Evolutionary conservation across 2,888 invertebrate genomes (phyloP), one percentile per base, ranked within the genome.

Genomic region (Xanthorhoe spadicearia): DNA sequence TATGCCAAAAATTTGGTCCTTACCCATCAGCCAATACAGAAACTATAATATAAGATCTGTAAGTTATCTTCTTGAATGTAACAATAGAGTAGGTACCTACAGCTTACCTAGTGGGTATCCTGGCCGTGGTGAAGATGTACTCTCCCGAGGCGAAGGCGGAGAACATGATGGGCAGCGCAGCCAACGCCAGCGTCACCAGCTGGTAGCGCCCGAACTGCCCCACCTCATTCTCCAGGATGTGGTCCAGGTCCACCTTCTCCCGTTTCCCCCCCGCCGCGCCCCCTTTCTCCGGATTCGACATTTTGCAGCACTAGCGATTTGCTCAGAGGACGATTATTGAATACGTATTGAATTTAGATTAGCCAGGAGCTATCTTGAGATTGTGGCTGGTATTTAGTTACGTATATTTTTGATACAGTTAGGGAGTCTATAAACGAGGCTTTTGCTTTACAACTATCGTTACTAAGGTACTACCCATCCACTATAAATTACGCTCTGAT

Each of bases 181-280:
- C 89, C 35, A 92, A 80, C 0, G 86, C 75, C 63, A 91, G 74
- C 5, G 86, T 88, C 13, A 86, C 58, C 15, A 92, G 77, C 79
- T 93, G 92, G 72, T 92, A 93, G 63, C 75, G 78, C 1, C 92
- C 92, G 59, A 92, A 89, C 80, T 90, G 89, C 0, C 92, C 93
- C 64, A 92, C 82, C 66, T 92, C 92, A 0, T 89, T 79, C 43
- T 79, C 81, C 64, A 92, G 74, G 73, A 92, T 92, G 2, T 78
- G 75, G 68, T 92, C 92, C 74, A 92, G 67, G 60, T 92, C 89
- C 63, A 92, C 80, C 2, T 70, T 76, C 6, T 70, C 64, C 38
- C 66, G 68, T 46, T 66, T 63, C 35, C 77, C 78, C 32, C 74
- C 78, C 65, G 87, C 86, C 62, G 83, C 83, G 32, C 76, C 78